Percentiles rank a stretch among this genome's conserved stretches.
These are phyloP conservation scores for Phoeniculus purpureus DNA, from an alignment of 2,797 vertebrate genomes.

Conservation along the genomic window DNA sequence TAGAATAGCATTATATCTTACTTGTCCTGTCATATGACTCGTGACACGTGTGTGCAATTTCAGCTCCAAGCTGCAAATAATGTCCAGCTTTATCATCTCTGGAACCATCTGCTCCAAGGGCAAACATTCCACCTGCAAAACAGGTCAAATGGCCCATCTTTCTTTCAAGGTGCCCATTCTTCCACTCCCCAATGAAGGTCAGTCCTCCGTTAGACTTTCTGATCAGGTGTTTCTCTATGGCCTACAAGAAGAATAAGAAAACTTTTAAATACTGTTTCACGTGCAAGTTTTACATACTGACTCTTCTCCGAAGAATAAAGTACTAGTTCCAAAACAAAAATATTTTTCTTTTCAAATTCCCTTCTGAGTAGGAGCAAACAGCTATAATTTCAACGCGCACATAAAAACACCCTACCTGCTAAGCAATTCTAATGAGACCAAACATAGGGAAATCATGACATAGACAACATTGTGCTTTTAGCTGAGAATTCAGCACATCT, in stretches of 20 bases:
- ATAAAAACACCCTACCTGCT: neutral
- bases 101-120: slow-evolving; percentile 94
- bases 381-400: neutral
- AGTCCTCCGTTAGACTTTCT: slow-evolving; percentile 95
- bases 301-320: neutral
- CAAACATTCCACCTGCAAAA: slow-evolving; percentile 98
- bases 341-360: neutral
- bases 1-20: slow-evolving; percentile 68
- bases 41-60: slow-evolving; percentile 97
- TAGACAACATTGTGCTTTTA: neutral
- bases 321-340: neutral
- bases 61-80: slow-evolving; percentile 96
- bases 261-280: slow-evolving; percentile 16
- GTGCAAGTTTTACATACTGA: neutral
- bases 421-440: neutral
- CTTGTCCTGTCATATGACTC: slow-evolving; percentile 97
- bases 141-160: slow-evolving; percentile 99
- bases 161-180: slow-evolving; percentile 96
- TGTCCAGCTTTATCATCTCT: slow-evolving; percentile 95
- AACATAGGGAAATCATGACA: neutral
- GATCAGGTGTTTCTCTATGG: slow-evolving; percentile 96
- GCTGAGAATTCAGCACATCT: neutral
- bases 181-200: slow-evolving; percentile 98
- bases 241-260: slow-evolving; percentile 78
- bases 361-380: neutral